Base-by-base conservation (phyloP, 2,113 vertebrate species). In the Apistogramma diplotaenia region DNA sequence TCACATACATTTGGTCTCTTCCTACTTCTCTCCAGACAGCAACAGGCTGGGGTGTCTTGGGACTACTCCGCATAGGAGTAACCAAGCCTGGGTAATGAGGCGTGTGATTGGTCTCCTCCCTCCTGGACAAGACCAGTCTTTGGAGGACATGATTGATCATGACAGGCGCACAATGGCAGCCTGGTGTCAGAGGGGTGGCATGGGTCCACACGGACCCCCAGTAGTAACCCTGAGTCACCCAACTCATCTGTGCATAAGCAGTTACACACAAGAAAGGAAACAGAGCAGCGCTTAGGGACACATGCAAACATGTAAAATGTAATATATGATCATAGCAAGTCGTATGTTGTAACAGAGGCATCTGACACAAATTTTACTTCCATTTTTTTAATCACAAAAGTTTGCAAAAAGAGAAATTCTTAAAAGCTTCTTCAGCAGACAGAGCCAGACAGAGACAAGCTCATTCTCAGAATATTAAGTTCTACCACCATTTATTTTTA, bases 21-120 rank as follows among this genome's bases (percentile, higher is more conserved):
- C 61, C 31, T 79, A 61, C 21, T 55, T 84, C 73, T 33, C 78
- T 70, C 77, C 90, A 92, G 90, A 91, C 91, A 89, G 94, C 93
- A 94, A 94, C 93, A 94, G 93, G 91, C 91, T 59, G 89, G 90
- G 82, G 90, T 94, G 91, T 92, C 93, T 90, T 81, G 90, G 87
- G 92, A 93, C 81, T 46, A 79, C 86, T 87, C 81, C 29, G 62
- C 70, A 92, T 83, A 89, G 87, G 93, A 95, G 94, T 93, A 92
- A 94, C 94, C 95, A 96, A 95, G 95, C 95, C 87, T 89, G 94
- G 91, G 84, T 95, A 95, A 96, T 95, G 95, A 95, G 94, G 93
- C 94, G 90, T 94, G 92, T 95, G 95, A 96, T 96, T 93, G 92
- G 93, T 92, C 89, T 89, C 94, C 95, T 93, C 95, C 94, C 92